Evolutionary conservation across 2,888 invertebrate genomes (phyloP), one percentile per base, ranked within the genome.

Genomic region (Caenorhabditis sp.): DNA sequence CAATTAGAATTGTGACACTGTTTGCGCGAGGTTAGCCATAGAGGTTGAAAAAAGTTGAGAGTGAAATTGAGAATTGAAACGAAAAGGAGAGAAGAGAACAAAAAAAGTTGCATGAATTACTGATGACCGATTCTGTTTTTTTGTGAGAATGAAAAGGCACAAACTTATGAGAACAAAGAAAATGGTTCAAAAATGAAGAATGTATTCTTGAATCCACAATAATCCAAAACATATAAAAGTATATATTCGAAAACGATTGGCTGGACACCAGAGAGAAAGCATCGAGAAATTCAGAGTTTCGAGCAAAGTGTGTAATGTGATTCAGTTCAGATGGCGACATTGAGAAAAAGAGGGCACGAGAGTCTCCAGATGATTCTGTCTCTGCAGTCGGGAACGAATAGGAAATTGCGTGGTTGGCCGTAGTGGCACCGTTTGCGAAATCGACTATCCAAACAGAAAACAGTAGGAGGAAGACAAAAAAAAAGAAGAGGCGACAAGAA

Each of bases 321-420:
- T 75, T 75, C 72, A 74, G 80, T 74, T 80, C 81, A 81, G 81
- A 81, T 81, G 81, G 81, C 54, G 70, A 70, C 56, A 79, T 70
- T 77, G 69, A 31, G 35, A 70, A 63, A 59, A 38, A 38, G 63
- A 77, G 63, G 44, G 69, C 68, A 75, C 56, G 28, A 41, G 44
- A 63, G 47, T 77, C 79, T 79, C 79, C 70, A 69, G 70, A 70
- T 79, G 79, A 79, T 77, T 24, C 54, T 54, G 14, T 49, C 49
- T 22, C 22, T 49, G n/a, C n/a, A 41, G 24, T 14, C n/a, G 58
- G 38, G 59, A 70, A 70, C 47, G 54, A 77, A 70, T 28, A 54
- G 12, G 24, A 54, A 51, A 38, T 24, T 28, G 49, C 51, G 51
- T 68, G 12, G 24, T 54, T 54, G 54, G 54, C 38, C 19, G 61